Base-by-base conservation (phyloP, 2,113 vertebrate genomes). In the Poeciliopsis occidentalis region DNA sequence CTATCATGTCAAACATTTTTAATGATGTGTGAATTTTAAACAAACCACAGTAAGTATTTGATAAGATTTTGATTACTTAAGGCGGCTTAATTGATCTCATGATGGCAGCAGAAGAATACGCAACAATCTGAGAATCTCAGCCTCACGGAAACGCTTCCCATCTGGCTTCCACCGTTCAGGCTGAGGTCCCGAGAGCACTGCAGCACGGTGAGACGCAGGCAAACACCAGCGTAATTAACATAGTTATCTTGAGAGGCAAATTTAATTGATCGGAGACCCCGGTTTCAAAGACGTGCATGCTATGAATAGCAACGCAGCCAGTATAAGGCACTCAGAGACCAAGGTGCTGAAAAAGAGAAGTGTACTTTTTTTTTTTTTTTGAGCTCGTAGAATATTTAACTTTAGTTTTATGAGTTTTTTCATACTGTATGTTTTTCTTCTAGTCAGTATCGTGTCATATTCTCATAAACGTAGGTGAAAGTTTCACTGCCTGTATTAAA, bases 221-320 rank as follows among this genome's bases (percentile, higher is more conserved):
- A 91, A 89, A 89, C 81, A 78, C 63, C 66, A 62, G 67, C 66
- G 61, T 84, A 87, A 92, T 89, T 88, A 87, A 86, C 74, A 81
- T 67, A 83, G 86, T 83, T 89, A 87, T 92, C 85, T 89, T 73
- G 75, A 89, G 81, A 85, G 84, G 51, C 44, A 19, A 64, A 51
- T 85, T 87, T 85, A 90, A 91, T 85, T 90, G 87, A 90, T 88
- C 80, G 61, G 85, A 86, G 88, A 90, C 84, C 73, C 70, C 57
- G 41, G 73, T 76, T 78, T 76, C 61, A 27, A 71, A 81, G 69
- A 87, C 81, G 60, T 62, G 22, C 76, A 71, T 27, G 77, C 73
- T 73, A 75, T 78, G 78, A 87, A 89, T 86, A 86, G 82, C 72
- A 85, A 82, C 75, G n/a, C 61, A 34, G 73, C 39, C 65, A 0